Percentiles rank a stretch among this genome's conserved stretches.
phyloP scores from a whole-genome alignment of 2,797 vertebrate species.

The Takifugu rubripes region DNA sequence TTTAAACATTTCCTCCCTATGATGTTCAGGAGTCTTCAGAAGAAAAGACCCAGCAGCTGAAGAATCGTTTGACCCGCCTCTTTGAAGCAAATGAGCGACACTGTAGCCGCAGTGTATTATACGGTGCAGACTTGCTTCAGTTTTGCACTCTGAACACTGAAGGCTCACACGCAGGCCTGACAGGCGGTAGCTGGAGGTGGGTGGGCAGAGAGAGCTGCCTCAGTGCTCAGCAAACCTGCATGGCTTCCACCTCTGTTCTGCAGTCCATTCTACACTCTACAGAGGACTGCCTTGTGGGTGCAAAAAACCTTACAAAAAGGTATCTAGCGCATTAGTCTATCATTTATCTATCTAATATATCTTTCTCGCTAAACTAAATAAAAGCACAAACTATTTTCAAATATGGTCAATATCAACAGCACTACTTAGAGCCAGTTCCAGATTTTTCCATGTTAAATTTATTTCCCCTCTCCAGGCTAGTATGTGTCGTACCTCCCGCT shows the following conservation, averaged over 20 bases:
- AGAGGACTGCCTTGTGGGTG: slow-evolving; percentile 66
- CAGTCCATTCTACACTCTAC: slow-evolving; percentile 70
- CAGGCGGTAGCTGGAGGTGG: slow-evolving; percentile 79
- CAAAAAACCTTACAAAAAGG: slow-evolving; percentile 79
- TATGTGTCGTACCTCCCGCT: slow-evolving; percentile 83
- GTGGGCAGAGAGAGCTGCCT: slow-evolving; percentile 78
- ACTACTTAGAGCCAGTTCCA: too few relatives aligned
- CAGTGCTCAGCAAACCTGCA: slow-evolving; percentile 64
- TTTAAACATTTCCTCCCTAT: not conserved
- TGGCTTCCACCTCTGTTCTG: slow-evolving; percentile 66
- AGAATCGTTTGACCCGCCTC: slow-evolving; percentile 85
- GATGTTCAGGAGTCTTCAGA: slow-evolving; percentile 78
- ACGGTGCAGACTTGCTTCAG: slow-evolving; percentile 85
- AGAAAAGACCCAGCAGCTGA: slow-evolving; percentile 83
- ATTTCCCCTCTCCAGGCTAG: slow-evolving; percentile 71
- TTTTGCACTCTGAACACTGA: slow-evolving; percentile 69
- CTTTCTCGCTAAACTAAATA: too few relatives aligned
- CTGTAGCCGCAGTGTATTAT: slow-evolving; percentile 82
- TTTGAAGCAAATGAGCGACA: slow-evolving; percentile 85
- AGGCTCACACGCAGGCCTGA: slow-evolving; percentile 38
- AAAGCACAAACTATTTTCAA: not conserved
- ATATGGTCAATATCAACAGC: too few relatives aligned
- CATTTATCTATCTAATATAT: too few relatives aligned
- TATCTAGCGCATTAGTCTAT: slow-evolving; percentile 35
- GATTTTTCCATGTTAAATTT: not conserved